Percentiles rank a stretch among this genome's conserved stretches.
These are phyloP conservation scores for Procambarus virginalis DNA, from an alignment of 1,140 invertebrate genomes.

Conservation along the genomic window DNA sequence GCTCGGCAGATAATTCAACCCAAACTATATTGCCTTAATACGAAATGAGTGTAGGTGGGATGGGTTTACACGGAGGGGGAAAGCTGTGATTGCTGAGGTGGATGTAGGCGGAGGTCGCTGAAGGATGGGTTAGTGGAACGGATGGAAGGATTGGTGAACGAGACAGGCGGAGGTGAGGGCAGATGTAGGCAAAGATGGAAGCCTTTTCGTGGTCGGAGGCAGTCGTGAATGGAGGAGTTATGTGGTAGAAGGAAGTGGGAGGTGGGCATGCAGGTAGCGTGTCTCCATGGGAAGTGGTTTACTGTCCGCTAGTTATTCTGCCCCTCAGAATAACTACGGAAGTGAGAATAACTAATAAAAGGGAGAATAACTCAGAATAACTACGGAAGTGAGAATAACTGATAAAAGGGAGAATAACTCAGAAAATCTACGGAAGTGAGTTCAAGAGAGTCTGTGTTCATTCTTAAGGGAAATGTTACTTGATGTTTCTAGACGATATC, in stretches of 20 bases:
- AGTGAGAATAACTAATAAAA: too few species aligned
- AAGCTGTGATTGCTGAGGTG: background rate
- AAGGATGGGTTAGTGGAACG: background rate
- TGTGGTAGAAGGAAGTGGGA: background rate
- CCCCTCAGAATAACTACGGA: too few species aligned
- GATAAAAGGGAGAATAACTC: too few species aligned
- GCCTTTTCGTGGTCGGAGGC: background rate
- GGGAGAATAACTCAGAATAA: too few species aligned
- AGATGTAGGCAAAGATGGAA: background rate
- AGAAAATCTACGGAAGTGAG: too few species aligned
- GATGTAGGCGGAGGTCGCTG: background rate
- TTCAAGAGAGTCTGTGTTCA: too few species aligned
- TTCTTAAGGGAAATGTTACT: too few species aligned
- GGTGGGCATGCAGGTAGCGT: too few species aligned
- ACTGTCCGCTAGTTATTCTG: too few species aligned
- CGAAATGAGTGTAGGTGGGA: background rate
- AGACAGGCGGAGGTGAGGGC: background rate
- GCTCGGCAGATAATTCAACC: constrained; percentile 17
- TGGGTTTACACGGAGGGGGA: background rate
- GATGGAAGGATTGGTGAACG: background rate
- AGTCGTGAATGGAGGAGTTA: background rate
- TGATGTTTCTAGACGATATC: too few species aligned
- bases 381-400: too few species aligned
- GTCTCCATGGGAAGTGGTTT: too few species aligned
- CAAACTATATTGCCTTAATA: background rate